These are phyloP conservation scores for Synergus gifuensis DNA, from an alignment of 2,888 invertebrate genomes.

Conservation along the genomic window DNA sequence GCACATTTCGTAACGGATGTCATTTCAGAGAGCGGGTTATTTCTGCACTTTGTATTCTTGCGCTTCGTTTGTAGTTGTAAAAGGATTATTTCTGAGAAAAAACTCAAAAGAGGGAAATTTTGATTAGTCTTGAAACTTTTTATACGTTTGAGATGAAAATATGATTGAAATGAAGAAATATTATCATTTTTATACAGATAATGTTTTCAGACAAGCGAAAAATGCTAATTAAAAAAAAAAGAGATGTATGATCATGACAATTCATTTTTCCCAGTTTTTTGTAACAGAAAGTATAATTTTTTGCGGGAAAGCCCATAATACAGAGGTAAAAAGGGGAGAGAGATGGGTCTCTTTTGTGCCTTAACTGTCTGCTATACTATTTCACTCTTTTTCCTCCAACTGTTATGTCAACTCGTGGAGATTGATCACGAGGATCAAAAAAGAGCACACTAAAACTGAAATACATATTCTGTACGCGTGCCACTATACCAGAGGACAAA, in stretches of 20 bases:
- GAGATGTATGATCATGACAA: neutral
- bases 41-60: neutral
- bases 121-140: neutral
- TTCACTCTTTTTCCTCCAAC: neutral
- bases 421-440: conserved; percentile 53
- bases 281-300: neutral
- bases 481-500: neutral
- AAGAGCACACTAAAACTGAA: conserved; percentile 9
- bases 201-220: no score
- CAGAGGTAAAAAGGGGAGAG: neutral
- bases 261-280: neutral
- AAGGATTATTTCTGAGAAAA: neutral
- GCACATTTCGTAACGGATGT: neutral
- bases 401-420: conserved; percentile 52
- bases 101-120: neutral
- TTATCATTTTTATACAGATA: no score
- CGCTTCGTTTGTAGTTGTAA: neutral
- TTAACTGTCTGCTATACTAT: neutral
- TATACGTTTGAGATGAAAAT: no score
- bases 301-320: neutral
- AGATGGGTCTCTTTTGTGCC: conserved; percentile 1
- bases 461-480: neutral
- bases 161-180: no score
- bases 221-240: no score
- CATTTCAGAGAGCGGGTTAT: neutral